Evolutionary conservation across 2,113 vertebrate genomes (phyloP), one percentile per base, ranked within the genome.

Genomic region (Kryptolebias marmoratus): DNA sequence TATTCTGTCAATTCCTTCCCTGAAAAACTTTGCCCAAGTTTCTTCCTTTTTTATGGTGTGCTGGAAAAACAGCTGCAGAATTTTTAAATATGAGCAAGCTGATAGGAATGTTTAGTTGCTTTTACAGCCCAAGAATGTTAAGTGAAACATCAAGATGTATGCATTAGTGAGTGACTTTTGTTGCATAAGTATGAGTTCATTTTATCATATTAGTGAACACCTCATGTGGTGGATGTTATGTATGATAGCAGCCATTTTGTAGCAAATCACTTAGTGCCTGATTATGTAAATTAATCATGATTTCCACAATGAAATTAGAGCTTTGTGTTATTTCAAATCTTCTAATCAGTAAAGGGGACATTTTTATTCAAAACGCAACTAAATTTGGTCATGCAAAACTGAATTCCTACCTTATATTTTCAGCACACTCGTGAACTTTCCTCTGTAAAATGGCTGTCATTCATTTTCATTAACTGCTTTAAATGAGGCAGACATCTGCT

Each of bases 401-500:
- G 62, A 83, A 48, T 69, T 31, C 14, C 53, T n/a, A 60, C 56
- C 48, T n/a, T 31, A 3, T 49, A 64, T 73, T 84, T 81, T 63
- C 50, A 63, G 42, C 50, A 48, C 68, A 58, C 63, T 54, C 30
- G 16, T 73, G 68, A 81, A 87, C 57, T 73, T 85, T 73, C 57
- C 70, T 30, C 44, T 69, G 36, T 42, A 73, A 88, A 88, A 87
- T 77, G 71, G 54, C 77, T 83, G 85, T 86, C 90, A 87, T 91
- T 93, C 87, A 89, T 89, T 91, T 92, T 90, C 90, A 94, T 91
- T 92, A 93, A 86, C 73, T 47, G 75, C 80, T 70, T 84, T 84
- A 88, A 91, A 91, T 85, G 88, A 91, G 80, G 56, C 84, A 83
- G 87, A 90, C 90, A 90, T 93, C 90, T 92, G 89, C 88, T 85